phyloP scores from a whole-genome alignment of 1,140 invertebrate genomes.

The Eupeodes corollae region DNA sequence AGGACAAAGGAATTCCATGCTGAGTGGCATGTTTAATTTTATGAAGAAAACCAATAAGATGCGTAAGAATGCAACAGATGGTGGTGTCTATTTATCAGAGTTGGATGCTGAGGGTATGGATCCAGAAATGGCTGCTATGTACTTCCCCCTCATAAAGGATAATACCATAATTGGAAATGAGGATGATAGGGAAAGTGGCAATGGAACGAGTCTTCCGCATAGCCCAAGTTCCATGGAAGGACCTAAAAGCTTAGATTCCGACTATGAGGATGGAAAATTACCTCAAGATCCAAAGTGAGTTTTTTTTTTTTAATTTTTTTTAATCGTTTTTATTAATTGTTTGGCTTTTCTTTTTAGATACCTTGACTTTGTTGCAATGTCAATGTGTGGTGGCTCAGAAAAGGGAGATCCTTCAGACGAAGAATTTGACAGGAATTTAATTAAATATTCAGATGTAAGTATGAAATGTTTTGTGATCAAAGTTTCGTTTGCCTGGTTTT shows the following conservation, averaged over 20 bases:
- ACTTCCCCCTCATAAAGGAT: conserved; percentile 56
- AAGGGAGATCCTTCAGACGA: conserved; percentile 49
- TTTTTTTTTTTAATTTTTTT: conserved; percentile 10
- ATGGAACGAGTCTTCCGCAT: conserved; percentile 85
- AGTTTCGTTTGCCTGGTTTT: background rate
- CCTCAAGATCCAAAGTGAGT: conserved; percentile 46
- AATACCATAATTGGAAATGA: conserved; percentile 42
- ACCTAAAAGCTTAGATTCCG: conserved; percentile 62
- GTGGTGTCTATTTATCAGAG: conserved; percentile 89
- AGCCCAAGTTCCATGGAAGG: conserved; percentile 79
- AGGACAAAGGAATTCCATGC: conserved; percentile 59
- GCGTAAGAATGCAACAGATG: conserved; percentile 54
- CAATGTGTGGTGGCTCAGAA: conserved; percentile 66
- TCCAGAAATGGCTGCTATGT: conserved; percentile 79
- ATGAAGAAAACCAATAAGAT: conserved; percentile 71
- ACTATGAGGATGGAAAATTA: conserved; percentile 60
- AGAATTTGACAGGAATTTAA: conserved; percentile 60
- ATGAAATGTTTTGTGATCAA: background rate
- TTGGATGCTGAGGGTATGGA: conserved; percentile 78
- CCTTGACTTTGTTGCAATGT: conserved; percentile 55
- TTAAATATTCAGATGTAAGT: conserved; percentile 43
- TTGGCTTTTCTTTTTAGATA: conserved; percentile 25
- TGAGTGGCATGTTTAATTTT: conserved; percentile 85
- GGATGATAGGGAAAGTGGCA: conserved; percentile 90
- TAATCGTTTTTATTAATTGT: background rate